These are phyloP conservation scores for Sarcophaga peregrina DNA, from an alignment of 1,140 invertebrate genomes.

Conservation along the genomic window DNA sequence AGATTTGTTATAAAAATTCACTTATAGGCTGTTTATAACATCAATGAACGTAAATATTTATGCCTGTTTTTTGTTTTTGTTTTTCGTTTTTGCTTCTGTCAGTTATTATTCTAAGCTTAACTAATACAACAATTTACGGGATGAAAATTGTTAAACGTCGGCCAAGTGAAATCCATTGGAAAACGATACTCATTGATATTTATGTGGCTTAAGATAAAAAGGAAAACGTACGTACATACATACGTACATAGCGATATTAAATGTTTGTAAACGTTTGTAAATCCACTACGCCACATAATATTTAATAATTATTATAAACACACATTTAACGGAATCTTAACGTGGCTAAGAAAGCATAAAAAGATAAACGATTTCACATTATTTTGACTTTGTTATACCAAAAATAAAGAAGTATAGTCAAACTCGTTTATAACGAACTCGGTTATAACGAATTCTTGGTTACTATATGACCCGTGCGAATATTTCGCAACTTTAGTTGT, in stretches of 20 bases:
- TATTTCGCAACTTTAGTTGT: no score
- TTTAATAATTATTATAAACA: constrained; percentile 8
- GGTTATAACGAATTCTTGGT: no score
- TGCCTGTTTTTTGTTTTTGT: background rate
- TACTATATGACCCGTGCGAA: no score
- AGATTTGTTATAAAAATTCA: constrained; percentile 8
- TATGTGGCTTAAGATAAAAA: constrained; percentile 15
- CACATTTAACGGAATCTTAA: constrained; percentile 1
- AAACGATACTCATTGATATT: constrained; percentile 19
- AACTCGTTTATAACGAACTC: no score
- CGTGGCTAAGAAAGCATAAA: constrained; percentile 6
- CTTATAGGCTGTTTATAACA: background rate
- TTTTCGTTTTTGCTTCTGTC: background rate
- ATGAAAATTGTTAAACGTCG: background rate
- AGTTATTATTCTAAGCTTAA: constrained; percentile 5
- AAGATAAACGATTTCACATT: background rate
- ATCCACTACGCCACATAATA: background rate
- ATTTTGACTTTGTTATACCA: background rate
- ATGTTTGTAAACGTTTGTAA: background rate
- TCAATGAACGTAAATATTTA: constrained; percentile 1
- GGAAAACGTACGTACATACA: no score
- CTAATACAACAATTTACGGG: background rate
- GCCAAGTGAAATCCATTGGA: background rate
- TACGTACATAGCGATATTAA: background rate
- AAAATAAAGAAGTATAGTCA: background rate